Evolutionary conservation across 2,797 vertebrate genomes (phyloP), one percentile per base, ranked within the genome.

Genomic region (Trematomus bernacchii): DNA sequence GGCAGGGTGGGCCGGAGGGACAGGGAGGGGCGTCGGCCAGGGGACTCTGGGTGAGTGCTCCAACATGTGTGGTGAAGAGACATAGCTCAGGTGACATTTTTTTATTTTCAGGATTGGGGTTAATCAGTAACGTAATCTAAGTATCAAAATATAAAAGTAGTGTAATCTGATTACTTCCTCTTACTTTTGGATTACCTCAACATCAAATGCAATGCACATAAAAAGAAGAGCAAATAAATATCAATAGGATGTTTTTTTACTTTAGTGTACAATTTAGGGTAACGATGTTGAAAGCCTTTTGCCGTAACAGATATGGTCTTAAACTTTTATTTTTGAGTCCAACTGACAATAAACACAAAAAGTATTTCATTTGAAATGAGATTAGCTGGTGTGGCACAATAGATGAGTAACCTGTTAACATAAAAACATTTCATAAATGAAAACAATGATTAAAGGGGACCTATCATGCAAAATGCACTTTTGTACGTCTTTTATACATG

Each of bases 1-100:
- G 85, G 83, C 76, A 65, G 53, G 77, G 78, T 87, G 10, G 18
- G 76, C 77, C 77, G 33, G 57, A 69, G 76, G 76, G 76, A 83
- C 72, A 53, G 54, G 50, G 55, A 74, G 47, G 53, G 54, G 54
- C 10, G 1, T 30, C 74, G 51, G 27, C 27, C 27, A 27, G 27
- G 27, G 27, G 27, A 5, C 30, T 47, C 63, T 46, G 40, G 21
- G 37, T 48, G 52, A 33, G 27, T 57, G 16, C 18, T 14, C 30
- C 12, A 44, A 68, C 54, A 42, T 73, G 61, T 65, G 63, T 71
- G 53, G 46, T 50, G 59, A 69, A 48, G 33, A 76, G 40, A 57
- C 44, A 15, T 54, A 54, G 23, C 30, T 64, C 27, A 73, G 50
- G 23, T 44, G 65, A 37, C 70, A 42, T 66, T 10, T 19, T 3